These are phyloP conservation scores for Anoplolepis gracilipes DNA, from an alignment of 1,140 invertebrate genomes.

Conservation along the genomic window DNA sequence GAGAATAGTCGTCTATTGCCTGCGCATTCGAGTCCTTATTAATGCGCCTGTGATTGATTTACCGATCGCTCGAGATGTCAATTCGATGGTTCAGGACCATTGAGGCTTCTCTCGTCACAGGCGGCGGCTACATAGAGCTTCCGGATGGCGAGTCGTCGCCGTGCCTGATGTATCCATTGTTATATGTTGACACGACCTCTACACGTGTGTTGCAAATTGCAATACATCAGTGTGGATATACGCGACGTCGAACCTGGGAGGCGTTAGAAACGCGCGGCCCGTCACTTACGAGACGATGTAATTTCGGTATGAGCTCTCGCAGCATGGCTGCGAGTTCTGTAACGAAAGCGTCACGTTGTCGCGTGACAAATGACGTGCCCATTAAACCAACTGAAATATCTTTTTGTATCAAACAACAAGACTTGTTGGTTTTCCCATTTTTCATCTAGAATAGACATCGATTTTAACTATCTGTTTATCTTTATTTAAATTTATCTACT, in stretches of 20 bases:
- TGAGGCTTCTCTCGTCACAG: background rate
- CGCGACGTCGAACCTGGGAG: constrained; percentile 43
- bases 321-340: background rate
- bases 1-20: background rate
- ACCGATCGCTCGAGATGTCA: constrained; percentile 53
- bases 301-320: constrained; percentile 51
- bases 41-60: constrained; percentile 45
- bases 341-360: constrained; percentile 1
- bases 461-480: constrained; percentile 37
- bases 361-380: constrained; percentile 15
- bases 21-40: constrained; percentile 15
- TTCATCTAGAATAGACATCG: background rate
- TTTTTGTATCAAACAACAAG: constrained; percentile 39
- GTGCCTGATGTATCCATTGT: constrained; percentile 59
- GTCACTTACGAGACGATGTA: constrained; percentile 58
- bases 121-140: constrained; percentile 2
- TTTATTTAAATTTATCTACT: too few relatives aligned
- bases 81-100: constrained; percentile 19
- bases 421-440: constrained; percentile 4
- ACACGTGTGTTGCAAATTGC: constrained; percentile 47
- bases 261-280: constrained; percentile 33
- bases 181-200: constrained; percentile 36
- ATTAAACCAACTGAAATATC: background rate
- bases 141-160: constrained; percentile 12
- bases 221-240: constrained; percentile 46